Conservation (phyloP, 2,888 invertebrate species). For the Apamea epomidion region DNA sequence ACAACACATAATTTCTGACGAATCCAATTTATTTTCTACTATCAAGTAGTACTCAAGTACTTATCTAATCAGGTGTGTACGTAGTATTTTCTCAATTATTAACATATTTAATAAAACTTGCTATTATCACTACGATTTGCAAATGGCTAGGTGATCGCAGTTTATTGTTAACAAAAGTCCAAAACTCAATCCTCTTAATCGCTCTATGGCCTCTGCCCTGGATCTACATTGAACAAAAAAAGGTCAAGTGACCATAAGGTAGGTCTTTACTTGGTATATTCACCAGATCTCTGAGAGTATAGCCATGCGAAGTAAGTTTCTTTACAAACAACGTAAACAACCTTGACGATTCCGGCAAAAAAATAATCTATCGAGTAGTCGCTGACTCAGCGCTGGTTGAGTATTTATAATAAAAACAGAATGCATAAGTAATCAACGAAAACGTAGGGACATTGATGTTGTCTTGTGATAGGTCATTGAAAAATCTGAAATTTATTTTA, state of each 20-base stretch:
- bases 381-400: constrained; percentile 13
- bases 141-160: not conserved
- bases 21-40: not conserved
- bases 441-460: not conserved
- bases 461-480: not conserved
- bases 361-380: too few species aligned
- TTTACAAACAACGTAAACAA: not conserved
- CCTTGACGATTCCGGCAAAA: not conserved
- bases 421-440: constrained; percentile 10
- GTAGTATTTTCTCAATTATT: not conserved
- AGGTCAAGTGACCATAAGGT: too few species aligned
- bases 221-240: not conserved
- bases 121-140: not conserved
- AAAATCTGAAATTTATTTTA: not conserved
- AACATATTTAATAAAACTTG: not conserved
- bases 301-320: not conserved
- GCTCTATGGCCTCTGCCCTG: not conserved
- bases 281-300: not conserved
- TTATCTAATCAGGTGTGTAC: not conserved
- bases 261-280: not conserved
- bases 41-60: not conserved
- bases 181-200: not conserved
- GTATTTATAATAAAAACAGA: constrained; percentile 16
- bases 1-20: too few species aligned
- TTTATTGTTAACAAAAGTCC: not conserved